Conservation (phyloP, 2,888 invertebrate genomes). For the Drosophila kambysellisi region DNA sequence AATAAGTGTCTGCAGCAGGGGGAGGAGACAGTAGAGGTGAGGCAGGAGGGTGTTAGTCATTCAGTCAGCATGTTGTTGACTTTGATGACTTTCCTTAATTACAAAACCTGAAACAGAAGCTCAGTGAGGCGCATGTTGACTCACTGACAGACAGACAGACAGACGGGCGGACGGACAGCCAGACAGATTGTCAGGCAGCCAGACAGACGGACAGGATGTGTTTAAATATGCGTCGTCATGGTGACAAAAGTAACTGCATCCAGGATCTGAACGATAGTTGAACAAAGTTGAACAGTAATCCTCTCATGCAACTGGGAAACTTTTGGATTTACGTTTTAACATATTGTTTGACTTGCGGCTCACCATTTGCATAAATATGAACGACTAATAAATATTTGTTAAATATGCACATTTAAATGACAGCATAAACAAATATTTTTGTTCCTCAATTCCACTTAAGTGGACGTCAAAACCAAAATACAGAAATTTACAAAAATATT, state of each 20-base stretch:
- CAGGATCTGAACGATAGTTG: constrained; percentile 24
- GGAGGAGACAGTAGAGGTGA: neutral
- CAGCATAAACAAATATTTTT: constrained; percentile 38
- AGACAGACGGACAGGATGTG: constrained; percentile 47
- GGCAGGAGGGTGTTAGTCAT: constrained; percentile 6
- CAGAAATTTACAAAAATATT: constrained; percentile 37
- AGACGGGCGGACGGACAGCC: constrained; percentile 1
- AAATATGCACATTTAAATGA: constrained; percentile 62
- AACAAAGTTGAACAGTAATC: constrained; percentile 12
- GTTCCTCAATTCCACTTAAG: constrained; percentile 34
- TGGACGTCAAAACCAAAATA: constrained; percentile 19
- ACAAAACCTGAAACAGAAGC: constrained; percentile 71
- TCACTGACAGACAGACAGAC: constrained; percentile 15
- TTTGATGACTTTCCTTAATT: constrained; percentile 80
- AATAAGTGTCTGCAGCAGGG: constrained; percentile 30
- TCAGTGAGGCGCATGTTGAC: constrained; percentile 58
- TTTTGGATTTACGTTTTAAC: constrained; percentile 13
- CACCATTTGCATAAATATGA: constrained; percentile 40
- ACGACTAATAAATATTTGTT: constrained; percentile 49
- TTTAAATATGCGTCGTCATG: constrained; percentile 67
- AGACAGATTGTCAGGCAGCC: neutral
- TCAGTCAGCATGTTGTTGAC: constrained; percentile 70
- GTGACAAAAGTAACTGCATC: constrained; percentile 51
- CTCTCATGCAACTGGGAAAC: neutral
- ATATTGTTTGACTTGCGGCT: constrained; percentile 36